These are phyloP conservation scores for Opisthocomus hoazin DNA, from an alignment of 2,113 vertebrate genomes.

Conservation along the genomic window DNA sequence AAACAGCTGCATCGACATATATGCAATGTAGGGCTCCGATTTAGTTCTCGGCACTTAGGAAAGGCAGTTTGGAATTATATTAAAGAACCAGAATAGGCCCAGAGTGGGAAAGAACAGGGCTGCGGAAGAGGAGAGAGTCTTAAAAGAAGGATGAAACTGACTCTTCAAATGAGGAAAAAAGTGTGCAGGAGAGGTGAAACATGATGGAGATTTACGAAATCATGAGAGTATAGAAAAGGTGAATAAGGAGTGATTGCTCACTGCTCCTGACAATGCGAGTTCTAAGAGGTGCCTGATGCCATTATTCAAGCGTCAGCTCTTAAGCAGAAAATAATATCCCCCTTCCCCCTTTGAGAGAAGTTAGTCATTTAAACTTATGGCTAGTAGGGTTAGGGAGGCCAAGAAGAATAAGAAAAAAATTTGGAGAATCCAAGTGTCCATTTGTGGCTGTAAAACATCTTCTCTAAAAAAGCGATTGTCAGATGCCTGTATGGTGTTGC, in stretches of 20 bases:
- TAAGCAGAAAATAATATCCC: neutral
- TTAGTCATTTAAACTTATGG: neutral
- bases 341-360: neutral
- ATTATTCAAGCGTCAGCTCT: constrained; percentile 2
- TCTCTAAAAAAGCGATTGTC: neutral
- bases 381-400: neutral
- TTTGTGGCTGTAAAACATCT: neutral
- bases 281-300: constrained; percentile 32
- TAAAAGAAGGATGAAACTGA: constrained; percentile 15
- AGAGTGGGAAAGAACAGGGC: neutral
- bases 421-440: neutral
- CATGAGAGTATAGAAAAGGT: constrained; percentile 38
- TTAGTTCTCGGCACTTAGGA: neutral
- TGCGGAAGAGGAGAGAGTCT: neutral
- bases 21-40: neutral
- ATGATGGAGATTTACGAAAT: constrained; percentile 25
- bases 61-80: neutral
- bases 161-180: neutral
- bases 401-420: neutral
- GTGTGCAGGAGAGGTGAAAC: neutral
- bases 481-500: neutral
- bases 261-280: constrained; percentile 32
- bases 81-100: neutral
- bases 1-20: neutral
- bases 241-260: constrained; percentile 62